These are phyloP conservation scores for Talpa occidentalis DNA, from an alignment of 2,113 vertebrate species.

Conservation along the genomic window DNA sequence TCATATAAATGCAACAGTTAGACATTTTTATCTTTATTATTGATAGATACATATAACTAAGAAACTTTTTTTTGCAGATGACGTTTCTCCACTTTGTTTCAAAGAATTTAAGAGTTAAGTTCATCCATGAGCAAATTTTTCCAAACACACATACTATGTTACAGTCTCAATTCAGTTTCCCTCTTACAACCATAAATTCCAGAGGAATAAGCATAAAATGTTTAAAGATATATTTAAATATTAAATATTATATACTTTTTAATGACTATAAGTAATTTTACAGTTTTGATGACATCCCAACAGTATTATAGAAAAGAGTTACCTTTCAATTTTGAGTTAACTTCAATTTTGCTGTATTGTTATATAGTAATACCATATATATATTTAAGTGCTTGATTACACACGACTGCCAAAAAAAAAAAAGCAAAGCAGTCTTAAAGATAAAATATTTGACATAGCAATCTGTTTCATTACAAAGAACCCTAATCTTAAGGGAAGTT, in stretches of 20 bases:
- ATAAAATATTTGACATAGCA: constrained; percentile 19
- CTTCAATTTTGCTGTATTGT: constrained; percentile 7
- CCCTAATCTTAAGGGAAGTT: neutral
- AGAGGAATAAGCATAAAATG: constrained; percentile 28
- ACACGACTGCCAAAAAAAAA: neutral
- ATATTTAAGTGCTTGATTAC: neutral
- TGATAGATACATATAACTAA: neutral
- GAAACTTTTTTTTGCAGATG: constrained; percentile 13
- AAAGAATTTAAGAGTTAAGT: constrained; percentile 37
- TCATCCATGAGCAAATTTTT: neutral
- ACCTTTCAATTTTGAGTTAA: no score
- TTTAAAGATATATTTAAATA: constrained; percentile 24
- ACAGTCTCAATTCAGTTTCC: neutral
- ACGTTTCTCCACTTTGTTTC: constrained; percentile 9
- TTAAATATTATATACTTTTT: neutral
- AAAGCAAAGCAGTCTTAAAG: neutral
- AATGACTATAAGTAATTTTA: constrained; percentile 40
- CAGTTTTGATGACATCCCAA: neutral
- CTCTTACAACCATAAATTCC: constrained; percentile 19
- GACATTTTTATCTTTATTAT: neutral
- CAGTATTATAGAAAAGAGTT: neutral
- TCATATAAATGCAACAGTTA: neutral
- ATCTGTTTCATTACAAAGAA: constrained; percentile 51
- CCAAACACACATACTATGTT: constrained; percentile 12
- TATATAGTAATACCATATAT: neutral